Conservation (phyloP, 30 jellyfish, hydroid and myxozoan genomes). For the Clytia hemisphaerica region DNA sequence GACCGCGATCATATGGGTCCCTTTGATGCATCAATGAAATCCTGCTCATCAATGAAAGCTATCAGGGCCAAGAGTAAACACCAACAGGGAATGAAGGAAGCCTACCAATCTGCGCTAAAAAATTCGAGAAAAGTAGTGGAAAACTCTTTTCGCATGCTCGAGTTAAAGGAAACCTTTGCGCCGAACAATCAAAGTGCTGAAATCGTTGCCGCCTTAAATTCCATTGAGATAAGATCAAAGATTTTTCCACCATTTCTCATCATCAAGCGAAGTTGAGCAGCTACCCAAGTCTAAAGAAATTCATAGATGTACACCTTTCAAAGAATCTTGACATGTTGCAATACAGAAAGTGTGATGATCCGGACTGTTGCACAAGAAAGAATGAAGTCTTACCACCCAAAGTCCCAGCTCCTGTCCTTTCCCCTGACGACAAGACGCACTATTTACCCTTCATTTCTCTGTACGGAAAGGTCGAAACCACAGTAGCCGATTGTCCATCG, state of each 20-base stretch:
- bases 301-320: conserved; percentile 1
- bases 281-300: conserved; percentile 16
- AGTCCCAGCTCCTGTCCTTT: conserved; percentile 25
- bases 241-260: conserved; percentile 11
- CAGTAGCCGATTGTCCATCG: conserved; percentile 36
- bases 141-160: background rate
- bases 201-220: conserved; percentile 12
- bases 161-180: conserved; percentile 15
- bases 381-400: conserved; percentile 20
- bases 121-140: conserved; percentile 1
- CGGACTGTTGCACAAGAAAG: conserved; percentile 8
- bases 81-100: conserved; percentile 33
- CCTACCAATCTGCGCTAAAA: conserved; percentile 19
- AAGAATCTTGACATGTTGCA: conserved; percentile 24
- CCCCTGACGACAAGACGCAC: conserved; percentile 6
- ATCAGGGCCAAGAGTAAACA: conserved; percentile 4
- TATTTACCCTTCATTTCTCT: conserved; percentile 11
- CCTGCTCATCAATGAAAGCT: conserved; percentile 29
- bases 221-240: background rate
- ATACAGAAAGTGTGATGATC: conserved; percentile 29
- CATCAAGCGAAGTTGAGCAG: conserved; percentile 4
- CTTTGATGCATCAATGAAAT: background rate
- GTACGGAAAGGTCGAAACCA: conserved; percentile 22
- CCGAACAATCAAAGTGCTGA: conserved; percentile 4
- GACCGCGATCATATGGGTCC: conserved; percentile 26